Evolutionary conservation across 2,797 vertebrate species (phyloP), one percentile per base, ranked within the genome.

Genomic region (Telmatherina bonti): DNA sequence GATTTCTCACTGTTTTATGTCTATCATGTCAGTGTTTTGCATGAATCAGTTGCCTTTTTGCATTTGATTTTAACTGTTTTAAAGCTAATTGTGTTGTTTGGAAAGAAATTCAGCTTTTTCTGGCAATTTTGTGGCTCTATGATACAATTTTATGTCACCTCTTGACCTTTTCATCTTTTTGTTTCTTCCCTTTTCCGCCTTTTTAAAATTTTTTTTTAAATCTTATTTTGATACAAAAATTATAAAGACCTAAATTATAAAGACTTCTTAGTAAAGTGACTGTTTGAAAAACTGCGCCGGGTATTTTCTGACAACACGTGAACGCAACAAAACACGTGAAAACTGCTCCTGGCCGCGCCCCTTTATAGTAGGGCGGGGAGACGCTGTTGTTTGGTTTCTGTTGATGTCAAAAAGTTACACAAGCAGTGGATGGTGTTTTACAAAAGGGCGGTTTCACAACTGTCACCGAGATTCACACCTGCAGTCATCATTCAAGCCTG

Each of bases 381-480:
- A 78, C 0, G 60, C 38, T 71, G 84, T 85, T 91, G 84, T 85
- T 91, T 74, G 78, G 74, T 74, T 58, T 84, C 35, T 81, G 75
- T 83, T 72, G 61, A 88, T 86, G 82, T 85, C 62, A 71, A 82
- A 90, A 93, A 94, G 92, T 95, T 95, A 93, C 91, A 94, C 92
- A 94, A 94, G 90, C 88, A 16, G 24, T n/a, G 2, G 57, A 11
- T 24, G 75, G 49, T 58, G 57, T 89, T 89, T 82, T 85, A 74
- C 78, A 85, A 88, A 53, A 79, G 62, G 41, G 15, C 62, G 33
- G 43, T 82, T 85, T 85, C 85, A 76, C 70, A 85, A 83, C 76
- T 7, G 52, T 30, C 5, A 49, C 36, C 2, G 31, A 12, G 22
- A 36, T 18, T 8, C 52, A 33, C 52, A 15, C 26, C 1, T 24